phyloP scores from a whole-genome alignment of 2,888 invertebrate genomes.

The Hartigia nigra region DNA sequence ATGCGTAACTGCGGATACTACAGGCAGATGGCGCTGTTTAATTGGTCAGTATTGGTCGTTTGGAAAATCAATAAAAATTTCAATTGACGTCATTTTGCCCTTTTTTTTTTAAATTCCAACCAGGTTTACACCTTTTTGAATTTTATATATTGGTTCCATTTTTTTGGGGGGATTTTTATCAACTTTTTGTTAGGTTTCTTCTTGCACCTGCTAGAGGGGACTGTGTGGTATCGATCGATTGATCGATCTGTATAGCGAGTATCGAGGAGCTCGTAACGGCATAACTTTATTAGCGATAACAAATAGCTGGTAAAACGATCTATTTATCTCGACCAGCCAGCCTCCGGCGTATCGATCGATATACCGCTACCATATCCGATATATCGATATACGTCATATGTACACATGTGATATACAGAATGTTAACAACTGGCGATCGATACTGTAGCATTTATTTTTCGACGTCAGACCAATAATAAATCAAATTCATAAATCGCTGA shows the following conservation, averaged over 20 bases:
- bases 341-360: not conserved
- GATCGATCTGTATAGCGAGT: too few relatives aligned
- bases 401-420: not conserved
- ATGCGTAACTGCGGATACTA: too few relatives aligned
- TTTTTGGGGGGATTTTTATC: not conserved
- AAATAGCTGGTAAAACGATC: conserved; percentile 18
- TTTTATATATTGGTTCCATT: not conserved
- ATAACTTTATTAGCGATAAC: conserved; percentile 18
- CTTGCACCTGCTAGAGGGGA: not conserved
- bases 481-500: not conserved
- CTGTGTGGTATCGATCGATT: not conserved
- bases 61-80: not conserved
- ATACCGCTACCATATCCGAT: not conserved
- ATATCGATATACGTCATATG: not conserved
- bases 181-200: not conserved
- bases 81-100: too few relatives aligned
- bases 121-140: not conserved
- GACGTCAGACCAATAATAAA: not conserved
- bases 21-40: too few relatives aligned
- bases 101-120: not conserved
- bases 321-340: conserved; percentile 3
- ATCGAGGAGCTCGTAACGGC: not conserved
- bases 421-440: not conserved
- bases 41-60: not conserved
- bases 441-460: not conserved